Evolutionary conservation across 2,113 vertebrate genomes (phyloP), one percentile per base, ranked within the genome.

Genomic region (Stercorarius parasiticus): DNA sequence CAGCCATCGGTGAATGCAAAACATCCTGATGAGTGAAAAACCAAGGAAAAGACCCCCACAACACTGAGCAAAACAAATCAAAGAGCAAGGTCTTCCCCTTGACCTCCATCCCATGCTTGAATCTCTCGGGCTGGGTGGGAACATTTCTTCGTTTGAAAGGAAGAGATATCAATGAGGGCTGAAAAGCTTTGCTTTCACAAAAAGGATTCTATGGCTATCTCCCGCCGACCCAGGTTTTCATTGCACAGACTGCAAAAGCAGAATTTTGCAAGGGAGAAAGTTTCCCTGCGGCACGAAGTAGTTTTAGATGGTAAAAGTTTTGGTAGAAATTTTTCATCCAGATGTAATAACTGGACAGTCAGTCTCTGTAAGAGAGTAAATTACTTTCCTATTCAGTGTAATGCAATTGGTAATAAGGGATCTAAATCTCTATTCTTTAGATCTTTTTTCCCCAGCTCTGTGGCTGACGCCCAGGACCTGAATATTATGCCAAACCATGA

Each of bases 51-150:
- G n/a, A 6, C 1, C 5, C 2, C 61, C 43, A 15, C 30, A 69
- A 20, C 1, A 3, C 61, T 36, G 49, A 91, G 77, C 14, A 67
- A 81, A 82, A 74, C 38, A 91, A 91, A 95, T 89, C 64, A 81
- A 95, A 95, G 94, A 34, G 4, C 5, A 15, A 81, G 86, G 80
- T 91, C 89, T 93, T 97, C 65, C 81, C 69, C 84, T 94, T 91
- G 95, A 96, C 91, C 89, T 87, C 77, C 38, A 29, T 42, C 58
- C 45, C 22, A 4, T 64, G 56, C 65, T 72, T 59, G 13, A 79
- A 79, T 55, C 34, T 91, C 72, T 91, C 43, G 43, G 52, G 22
- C 61, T 64, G 87, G 77, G 65, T 95, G 91, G 86, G 91, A 94
- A 91, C 27, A 27, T 47, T 23, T 62, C 86, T 92, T 70, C 0